These are phyloP conservation scores for Phrynocephalus guinanensis DNA, from an alignment of 2,797 vertebrate genomes.

Conservation along the genomic window DNA sequence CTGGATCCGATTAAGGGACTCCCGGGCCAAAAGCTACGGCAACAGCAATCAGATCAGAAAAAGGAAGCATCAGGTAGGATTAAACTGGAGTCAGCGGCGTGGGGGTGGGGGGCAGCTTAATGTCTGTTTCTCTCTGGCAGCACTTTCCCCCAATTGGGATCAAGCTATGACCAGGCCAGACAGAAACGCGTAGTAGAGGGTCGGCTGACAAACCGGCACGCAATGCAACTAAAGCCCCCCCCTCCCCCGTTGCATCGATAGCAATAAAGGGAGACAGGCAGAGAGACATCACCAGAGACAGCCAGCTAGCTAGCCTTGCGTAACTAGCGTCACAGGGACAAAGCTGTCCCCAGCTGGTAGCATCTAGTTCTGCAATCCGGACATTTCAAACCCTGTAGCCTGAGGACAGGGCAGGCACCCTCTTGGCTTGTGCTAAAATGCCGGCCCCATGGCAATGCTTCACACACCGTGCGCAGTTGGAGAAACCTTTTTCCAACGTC, in stretches of 20 bases:
- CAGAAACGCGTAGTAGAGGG: not conserved
- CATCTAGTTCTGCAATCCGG: not conserved
- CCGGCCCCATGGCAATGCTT: not conserved
- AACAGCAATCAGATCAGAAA: constrained; percentile 20
- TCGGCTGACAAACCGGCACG: accelerated
- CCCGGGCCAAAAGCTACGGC: constrained; percentile 28
- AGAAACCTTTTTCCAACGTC: not conserved
- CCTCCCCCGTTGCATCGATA: no score
- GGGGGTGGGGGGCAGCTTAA: not conserved
- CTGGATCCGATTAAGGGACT: constrained; percentile 25
- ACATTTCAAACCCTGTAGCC: not conserved
- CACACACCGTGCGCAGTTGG: not conserved
- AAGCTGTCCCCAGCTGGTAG: not conserved
- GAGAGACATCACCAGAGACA: not conserved
- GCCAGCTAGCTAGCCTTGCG: not conserved
- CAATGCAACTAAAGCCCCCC: not conserved
- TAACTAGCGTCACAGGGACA: not conserved
- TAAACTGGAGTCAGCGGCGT: not conserved
- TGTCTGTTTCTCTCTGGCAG: not conserved
- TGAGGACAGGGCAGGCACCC: not conserved
- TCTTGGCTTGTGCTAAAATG: not conserved
- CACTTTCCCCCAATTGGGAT: not conserved
- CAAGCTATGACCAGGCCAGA: not conserved
- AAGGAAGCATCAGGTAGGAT: constrained; percentile 31
- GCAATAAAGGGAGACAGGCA: not conserved